Base-by-base conservation (phyloP, 2,113 vertebrate species). In the Ptychochromis oligacanthus region DNA sequence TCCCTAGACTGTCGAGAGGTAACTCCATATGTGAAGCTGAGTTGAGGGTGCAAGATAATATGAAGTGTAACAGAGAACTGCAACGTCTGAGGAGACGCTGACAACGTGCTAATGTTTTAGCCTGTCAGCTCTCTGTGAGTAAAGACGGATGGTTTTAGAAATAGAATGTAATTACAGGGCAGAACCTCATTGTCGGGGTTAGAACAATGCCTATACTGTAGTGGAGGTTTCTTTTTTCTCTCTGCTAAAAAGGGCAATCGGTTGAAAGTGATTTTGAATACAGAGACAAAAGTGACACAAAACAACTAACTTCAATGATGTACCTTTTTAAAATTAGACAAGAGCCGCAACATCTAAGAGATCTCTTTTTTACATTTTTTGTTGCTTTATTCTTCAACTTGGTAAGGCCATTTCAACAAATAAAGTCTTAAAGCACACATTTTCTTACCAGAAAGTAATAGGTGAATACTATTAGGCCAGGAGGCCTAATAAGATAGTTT, bases 31-130 rank as follows among this genome's bases (percentile, higher is more conserved):
- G 85, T 59, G 80, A 77, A 79, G 87, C 79, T 36, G 67, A 61
- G 81, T 62, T 22, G 54, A 72, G 76, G 80, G 58, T 4, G 78
- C 64, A 83, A 80, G 91, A 89, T 88, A 88, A 91, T 90, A 86
- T 83, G 87, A 80, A 89, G 86, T 82, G 88, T 87, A 92, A 88
- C 64, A 26, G 88, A 91, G 85, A 90, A 43, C 80, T 40, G 91
- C 5, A 59, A 82, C 46, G 31, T 90, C 76, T 86, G 92, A 93
- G 79, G 84, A 91, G 91, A 79, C 31, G 75, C 86, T 91, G 92
- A 95, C 94, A 91, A 90, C 64, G 83, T 89, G 91, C 93, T 92
- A 93, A 94, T 93, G 92, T 88, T 92, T 91, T 77, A 90, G 84
- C 80, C 88, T 93, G 93, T 93, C 92, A 91, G 82, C 88, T 89